Base-by-base conservation (phyloP, 2,113 vertebrate species). In the Myiozetetes cayanensis region DNA sequence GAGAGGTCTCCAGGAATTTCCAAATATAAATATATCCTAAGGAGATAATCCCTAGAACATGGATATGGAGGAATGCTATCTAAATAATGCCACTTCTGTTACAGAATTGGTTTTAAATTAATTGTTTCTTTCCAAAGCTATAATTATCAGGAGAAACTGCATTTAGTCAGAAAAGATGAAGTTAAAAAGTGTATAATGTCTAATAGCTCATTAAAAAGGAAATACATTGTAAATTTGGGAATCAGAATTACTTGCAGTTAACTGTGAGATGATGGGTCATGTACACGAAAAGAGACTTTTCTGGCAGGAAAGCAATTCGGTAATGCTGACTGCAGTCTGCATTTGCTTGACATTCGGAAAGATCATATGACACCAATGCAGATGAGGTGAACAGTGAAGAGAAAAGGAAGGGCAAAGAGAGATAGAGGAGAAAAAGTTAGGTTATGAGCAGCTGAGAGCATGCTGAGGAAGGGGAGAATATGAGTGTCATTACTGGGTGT, bases 181-280 rank as follows among this genome's bases (percentile, higher is more conserved):
- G 80, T 92, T 89, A 3, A 90, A 86, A 96, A 94, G 73, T 94
- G 83, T 55, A 66, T 79, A 84, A 94, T 58, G 86, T 70, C 92
- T 94, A 95, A 96, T 66, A 94, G 88, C 80, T 96, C 90, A 94
- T 96, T 96, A 97, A 95, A 95, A 39, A 94, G 66, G 92, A 96
- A 96, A 94, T 89, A 79, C 50, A 94, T n/a, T 87, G 80, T 75
- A 93, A 96, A 83, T 91, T 15, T 89, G 70, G 79, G 85, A 92
- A 87, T 92, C 67, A 65, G 80, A 94, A 96, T 88, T 87, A 92
- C 86, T 96, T 59, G 87, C 75, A 93, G 91, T 72, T 91, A 95
- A 87, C 49, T 65, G n/a, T 83, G 88, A 93, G 65, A 79, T 71
- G 85, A 96, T 76, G 85, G 94, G 85, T 90, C 91, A 88, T 33